These are phyloP conservation scores for Cyclura pinguis DNA, from an alignment of 2,797 vertebrate species.

Conservation along the genomic window DNA sequence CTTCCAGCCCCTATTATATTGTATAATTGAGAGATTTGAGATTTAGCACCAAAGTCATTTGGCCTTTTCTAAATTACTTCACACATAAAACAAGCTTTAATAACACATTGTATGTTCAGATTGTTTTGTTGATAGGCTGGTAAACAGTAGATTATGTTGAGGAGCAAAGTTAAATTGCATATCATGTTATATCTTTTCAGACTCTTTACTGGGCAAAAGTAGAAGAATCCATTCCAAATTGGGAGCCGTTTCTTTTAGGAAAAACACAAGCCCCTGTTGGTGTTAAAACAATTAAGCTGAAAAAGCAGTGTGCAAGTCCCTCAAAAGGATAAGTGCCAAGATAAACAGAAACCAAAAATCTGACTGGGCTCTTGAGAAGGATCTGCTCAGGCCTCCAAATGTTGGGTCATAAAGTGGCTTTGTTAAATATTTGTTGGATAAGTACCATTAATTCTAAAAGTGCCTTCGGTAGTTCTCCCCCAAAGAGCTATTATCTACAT, in stretches of 20 bases:
- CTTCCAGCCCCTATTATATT: slow-evolving; percentile 69
- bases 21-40: slow-evolving; percentile 72
- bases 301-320: slow-evolving; percentile 69
- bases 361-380: slow-evolving; percentile 41
- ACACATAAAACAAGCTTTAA: slow-evolving; percentile 44
- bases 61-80: slow-evolving; percentile 72
- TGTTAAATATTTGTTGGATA: slow-evolving; percentile 35
- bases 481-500: background rate
- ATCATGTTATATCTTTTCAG: slow-evolving; percentile 78
- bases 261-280: slow-evolving; percentile 81
- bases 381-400: slow-evolving; percentile 50
- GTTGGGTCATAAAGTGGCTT: slow-evolving; percentile 1
- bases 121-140: slow-evolving; percentile 66
- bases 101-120: slow-evolving; percentile 44
- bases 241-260: slow-evolving; percentile 89
- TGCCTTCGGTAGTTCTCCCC: slow-evolving; percentile 25
- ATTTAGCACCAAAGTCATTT: slow-evolving; percentile 72
- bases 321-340: slow-evolving; percentile 59
- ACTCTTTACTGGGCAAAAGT: slow-evolving; percentile 88
- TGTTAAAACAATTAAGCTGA: slow-evolving; percentile 63
- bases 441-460: background rate
- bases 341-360: slow-evolving; percentile 51
- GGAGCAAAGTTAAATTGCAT: slow-evolving; percentile 73
- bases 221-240: slow-evolving; percentile 87
- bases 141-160: slow-evolving; percentile 71